phyloP scores from a whole-genome alignment of 2,888 invertebrate genomes.

The Lasioglossum figueresi region DNA sequence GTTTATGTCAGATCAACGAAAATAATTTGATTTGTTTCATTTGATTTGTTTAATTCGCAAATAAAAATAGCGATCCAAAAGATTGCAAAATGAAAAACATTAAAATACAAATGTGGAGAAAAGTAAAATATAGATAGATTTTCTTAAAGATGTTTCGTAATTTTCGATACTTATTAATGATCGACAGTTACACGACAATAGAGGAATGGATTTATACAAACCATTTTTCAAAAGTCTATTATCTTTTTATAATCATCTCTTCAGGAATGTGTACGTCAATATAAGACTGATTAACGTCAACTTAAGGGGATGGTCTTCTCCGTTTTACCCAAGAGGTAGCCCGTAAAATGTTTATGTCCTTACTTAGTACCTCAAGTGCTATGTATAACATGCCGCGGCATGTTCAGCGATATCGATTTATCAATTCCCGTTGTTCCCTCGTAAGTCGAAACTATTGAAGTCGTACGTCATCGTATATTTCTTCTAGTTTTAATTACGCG shows the following conservation, averaged over 20 bases:
- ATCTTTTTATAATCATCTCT: background rate
- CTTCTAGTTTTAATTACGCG: background rate
- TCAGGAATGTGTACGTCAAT: background rate
- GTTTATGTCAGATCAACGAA: background rate
- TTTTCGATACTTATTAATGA: background rate
- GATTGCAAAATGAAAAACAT: background rate
- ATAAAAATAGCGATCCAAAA: background rate
- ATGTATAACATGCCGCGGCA: background rate
- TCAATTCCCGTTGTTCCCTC: background rate
- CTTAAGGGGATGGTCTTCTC: background rate
- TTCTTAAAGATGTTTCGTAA: background rate
- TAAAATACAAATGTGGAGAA: background rate
- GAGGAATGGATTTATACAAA: background rate
- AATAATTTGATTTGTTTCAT: background rate
- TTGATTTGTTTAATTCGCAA: background rate
- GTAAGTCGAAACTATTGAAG: background rate
- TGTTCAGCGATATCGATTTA: conserved; percentile 4
- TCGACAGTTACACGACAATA: background rate
- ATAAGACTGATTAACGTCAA: background rate
- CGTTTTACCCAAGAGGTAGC: background rate
- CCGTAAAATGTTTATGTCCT: conserved; percentile 8
- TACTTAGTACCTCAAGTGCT: conserved; percentile 9
- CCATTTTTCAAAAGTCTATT: background rate
- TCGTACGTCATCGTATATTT: background rate
- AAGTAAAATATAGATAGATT: background rate